Conservation (phyloP, 1,140 invertebrate species). For the Zaprionus nigranus region DNA sequence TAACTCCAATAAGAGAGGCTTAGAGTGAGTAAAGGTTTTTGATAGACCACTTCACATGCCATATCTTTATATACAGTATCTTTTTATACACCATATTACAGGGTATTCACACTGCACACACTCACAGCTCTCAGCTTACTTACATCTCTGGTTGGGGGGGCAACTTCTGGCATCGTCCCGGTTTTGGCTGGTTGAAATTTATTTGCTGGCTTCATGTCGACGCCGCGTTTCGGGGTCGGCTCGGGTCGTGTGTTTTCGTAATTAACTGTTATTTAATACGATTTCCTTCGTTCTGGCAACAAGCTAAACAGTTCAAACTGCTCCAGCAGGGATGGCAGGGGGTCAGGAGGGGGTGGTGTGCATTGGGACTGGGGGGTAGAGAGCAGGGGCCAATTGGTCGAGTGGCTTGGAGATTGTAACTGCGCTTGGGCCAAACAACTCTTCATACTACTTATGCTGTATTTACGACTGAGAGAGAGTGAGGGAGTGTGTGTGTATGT, state of each 20-base stretch:
- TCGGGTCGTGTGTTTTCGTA: constrained; percentile 65
- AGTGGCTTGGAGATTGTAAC: constrained; percentile 39
- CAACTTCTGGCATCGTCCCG: neutral
- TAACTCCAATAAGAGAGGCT: no score
- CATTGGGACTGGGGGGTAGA: neutral
- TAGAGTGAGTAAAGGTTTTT: neutral
- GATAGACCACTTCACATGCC: neutral
- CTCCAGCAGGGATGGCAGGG: neutral
- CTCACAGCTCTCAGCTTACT: neutral
- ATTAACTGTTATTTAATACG: constrained; percentile 82
- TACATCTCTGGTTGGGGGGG: neutral
- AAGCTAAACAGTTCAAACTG: constrained; percentile 34
- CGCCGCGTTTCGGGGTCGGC: constrained; percentile 41
- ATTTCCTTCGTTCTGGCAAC: constrained; percentile 70
- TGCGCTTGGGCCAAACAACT: constrained; percentile 43
- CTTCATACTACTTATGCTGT: constrained; percentile 8
- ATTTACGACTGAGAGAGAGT: neutral
- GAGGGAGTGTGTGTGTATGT: neutral
- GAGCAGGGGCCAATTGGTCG: constrained; percentile 33
- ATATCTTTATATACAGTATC: no score
- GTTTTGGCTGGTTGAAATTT: constrained; percentile 31
- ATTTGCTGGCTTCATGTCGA: constrained; percentile 51
- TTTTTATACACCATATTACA: neutral
- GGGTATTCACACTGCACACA: neutral
- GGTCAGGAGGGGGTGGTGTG: no score